phyloP scores from a whole-genome alignment of 2,888 invertebrate genomes.

The Macroteleia sp. region DNA sequence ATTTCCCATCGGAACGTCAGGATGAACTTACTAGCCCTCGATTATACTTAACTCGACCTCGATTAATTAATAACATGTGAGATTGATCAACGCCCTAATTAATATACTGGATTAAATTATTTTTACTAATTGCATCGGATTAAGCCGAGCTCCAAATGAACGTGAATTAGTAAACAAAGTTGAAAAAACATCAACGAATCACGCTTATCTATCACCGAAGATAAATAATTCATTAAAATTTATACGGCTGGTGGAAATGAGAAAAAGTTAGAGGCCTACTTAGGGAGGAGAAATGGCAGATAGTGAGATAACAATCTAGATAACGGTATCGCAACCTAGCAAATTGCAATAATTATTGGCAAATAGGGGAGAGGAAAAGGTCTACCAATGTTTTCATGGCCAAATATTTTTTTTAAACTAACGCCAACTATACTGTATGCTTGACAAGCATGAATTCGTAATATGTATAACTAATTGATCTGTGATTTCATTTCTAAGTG shows the following conservation, averaged over 20 bases:
- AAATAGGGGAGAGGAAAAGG: not conserved
- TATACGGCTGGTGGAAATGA: constrained; percentile 14
- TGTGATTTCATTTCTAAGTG: too few species aligned
- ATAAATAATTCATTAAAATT: constrained; percentile 48
- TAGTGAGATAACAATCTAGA: constrained; percentile 38
- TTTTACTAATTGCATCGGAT: constrained; percentile 10
- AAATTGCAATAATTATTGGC: constrained; percentile 41
- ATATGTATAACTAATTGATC: too few species aligned
- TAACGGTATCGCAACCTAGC: constrained; percentile 39
- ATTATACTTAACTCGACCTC: constrained; percentile 1
- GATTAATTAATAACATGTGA: constrained; percentile 4
- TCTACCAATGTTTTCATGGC: not conserved
- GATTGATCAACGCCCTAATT: constrained; percentile 2
- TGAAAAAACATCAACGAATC: not conserved
- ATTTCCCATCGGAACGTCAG: constrained; percentile 9
- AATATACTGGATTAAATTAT: constrained; percentile 12
- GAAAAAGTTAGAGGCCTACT: constrained; percentile 22
- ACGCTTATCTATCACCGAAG: constrained; percentile 11
- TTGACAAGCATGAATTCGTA: too few species aligned
- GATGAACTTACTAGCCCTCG: not conserved
- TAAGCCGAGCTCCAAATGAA: not conserved
- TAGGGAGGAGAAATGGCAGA: constrained; percentile 28
- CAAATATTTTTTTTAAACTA: not conserved
- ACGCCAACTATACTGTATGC: not conserved
- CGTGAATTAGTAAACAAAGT: not conserved